Evolutionary conservation across 2,797 vertebrate species (phyloP).

Genomic region (Chiroxiphia lanceolata): DNA sequence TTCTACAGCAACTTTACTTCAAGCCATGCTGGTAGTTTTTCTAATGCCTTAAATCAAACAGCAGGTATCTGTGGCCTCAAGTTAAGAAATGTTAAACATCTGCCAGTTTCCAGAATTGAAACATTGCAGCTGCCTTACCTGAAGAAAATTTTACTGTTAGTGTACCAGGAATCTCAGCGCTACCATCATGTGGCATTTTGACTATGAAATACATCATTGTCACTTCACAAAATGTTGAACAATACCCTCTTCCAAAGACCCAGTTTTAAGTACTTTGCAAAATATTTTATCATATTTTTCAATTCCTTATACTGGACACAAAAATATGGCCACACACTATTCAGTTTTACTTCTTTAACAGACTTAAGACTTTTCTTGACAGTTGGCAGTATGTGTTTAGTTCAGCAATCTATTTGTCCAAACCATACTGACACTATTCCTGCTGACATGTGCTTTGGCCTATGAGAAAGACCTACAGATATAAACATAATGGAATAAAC

Average conservation of each 20-base stretch:
- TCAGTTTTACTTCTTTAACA: background rate
- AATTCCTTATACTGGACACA: background rate
- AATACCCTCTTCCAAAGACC: background rate
- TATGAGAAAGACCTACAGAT: background rate
- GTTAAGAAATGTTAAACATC: constrained; percentile 65
- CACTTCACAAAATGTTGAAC: background rate
- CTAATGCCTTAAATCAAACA: constrained; percentile 72
- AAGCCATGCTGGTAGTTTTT: constrained; percentile 51
- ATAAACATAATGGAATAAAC: background rate
- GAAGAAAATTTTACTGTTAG: constrained; percentile 12
- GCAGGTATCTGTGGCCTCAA: constrained; percentile 51
- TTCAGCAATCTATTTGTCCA: background rate
- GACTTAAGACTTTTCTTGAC: background rate
- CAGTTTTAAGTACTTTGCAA: background rate
- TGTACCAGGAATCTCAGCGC: background rate
- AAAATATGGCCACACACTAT: background rate
- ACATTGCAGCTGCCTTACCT: background rate
- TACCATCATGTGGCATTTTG: background rate
- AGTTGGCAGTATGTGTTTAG: background rate
- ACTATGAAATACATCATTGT: background rate
- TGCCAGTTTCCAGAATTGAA: constrained; percentile 52
- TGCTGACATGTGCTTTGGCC: background rate
- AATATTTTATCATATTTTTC: background rate
- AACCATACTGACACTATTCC: background rate
- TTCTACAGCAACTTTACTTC: constrained; percentile 53